Percentiles rank a stretch among this genome's conserved stretches.
These are phyloP conservation scores for Melangyna quadrimaculata DNA, from an alignment of 2,888 invertebrate species.

Conservation along the genomic window DNA sequence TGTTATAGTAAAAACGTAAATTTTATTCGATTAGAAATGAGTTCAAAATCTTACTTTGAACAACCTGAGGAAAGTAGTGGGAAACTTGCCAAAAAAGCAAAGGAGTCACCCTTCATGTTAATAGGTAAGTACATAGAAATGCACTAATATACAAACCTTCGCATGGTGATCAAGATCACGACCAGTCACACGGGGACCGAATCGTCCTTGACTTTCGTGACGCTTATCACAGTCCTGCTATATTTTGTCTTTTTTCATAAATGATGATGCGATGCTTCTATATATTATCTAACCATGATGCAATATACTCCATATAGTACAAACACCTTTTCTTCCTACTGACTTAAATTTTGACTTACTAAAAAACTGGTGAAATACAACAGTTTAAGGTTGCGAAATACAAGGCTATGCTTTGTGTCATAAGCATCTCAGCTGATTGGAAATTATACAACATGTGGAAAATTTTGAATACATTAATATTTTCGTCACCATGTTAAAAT, in stretches of 20 bases:
- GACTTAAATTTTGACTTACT: background rate
- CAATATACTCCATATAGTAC: background rate
- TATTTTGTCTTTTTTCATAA: background rate
- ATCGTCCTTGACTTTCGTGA: conserved; percentile 53
- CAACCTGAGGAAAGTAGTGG: conserved; percentile 74
- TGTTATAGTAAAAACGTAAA: background rate
- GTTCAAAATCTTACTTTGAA: conserved; percentile 78
- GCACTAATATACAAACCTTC: background rate
- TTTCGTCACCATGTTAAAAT: background rate
- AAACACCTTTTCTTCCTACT: background rate
- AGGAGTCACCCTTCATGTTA: conserved; percentile 88
- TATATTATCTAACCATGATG: conserved; percentile 49
- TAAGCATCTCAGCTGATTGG: background rate
- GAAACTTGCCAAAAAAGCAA: conserved; percentile 86
- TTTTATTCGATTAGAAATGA: conserved; percentile 73
- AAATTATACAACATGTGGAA: background rate
- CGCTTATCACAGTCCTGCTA: background rate
- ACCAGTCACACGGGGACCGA: background rate
- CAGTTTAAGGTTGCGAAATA: background rate
- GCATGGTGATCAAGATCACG: conserved; percentile 35
- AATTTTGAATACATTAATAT: background rate
- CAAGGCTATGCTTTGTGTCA: background rate
- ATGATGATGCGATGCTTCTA: background rate
- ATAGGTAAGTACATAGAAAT: conserved; percentile 83
- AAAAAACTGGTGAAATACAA: background rate